A percentile compares a stretch with the other conserved stretches of the same genome.
Evolutionary conservation across 1,140 invertebrate genomes (phyloP).

Genomic region (Scaptomyza hsui): DNA sequence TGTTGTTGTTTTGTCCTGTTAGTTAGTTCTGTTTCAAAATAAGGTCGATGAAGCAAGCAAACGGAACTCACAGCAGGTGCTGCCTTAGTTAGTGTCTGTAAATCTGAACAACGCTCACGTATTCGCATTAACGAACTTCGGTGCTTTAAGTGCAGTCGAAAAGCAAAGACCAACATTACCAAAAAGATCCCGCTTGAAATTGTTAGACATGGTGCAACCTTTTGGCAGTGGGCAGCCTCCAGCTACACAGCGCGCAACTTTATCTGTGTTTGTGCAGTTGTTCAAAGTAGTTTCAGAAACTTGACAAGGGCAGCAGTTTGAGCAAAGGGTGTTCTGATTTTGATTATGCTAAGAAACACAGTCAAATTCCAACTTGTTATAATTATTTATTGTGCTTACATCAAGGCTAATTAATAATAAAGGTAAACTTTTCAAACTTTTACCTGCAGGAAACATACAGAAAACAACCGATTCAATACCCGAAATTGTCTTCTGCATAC

Average conservation of each 20-base stretch:
- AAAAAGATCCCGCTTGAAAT: slow-evolving; percentile 10
- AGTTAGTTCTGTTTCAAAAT: slow-evolving; percentile 24
- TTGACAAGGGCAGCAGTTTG: not conserved
- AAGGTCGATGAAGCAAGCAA: slow-evolving; percentile 3
- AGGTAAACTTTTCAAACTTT: not conserved
- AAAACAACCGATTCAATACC: not conserved
- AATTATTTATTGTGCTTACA: slow-evolving; percentile 33
- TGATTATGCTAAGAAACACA: slow-evolving; percentile 34
- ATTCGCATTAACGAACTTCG: slow-evolving; percentile 78
- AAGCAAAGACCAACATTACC: slow-evolving; percentile 51
- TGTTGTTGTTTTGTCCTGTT: slow-evolving; percentile 32
- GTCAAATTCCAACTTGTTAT: slow-evolving; percentile 26
- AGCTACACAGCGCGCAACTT: slow-evolving; percentile 45
- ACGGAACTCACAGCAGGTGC: slow-evolving; percentile 6
- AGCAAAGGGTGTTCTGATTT: not conserved
- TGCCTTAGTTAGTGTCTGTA: slow-evolving; percentile 23
- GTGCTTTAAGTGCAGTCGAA: slow-evolving; percentile 75
- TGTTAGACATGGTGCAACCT: not conserved
- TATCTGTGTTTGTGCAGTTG: slow-evolving; percentile 68
- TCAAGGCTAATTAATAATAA: not conserved
- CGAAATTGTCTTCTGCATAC: not conserved
- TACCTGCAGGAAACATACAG: not conserved
- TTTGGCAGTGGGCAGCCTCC: not conserved
- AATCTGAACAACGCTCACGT: slow-evolving; percentile 70
- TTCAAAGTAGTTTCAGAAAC: slow-evolving; percentile 2